A percentile compares a stretch with the other conserved stretches of the same genome.
These are phyloP conservation scores for Brienomyrus brachyistius DNA, from an alignment of 2,113 vertebrate genomes.

Conservation along the genomic window DNA sequence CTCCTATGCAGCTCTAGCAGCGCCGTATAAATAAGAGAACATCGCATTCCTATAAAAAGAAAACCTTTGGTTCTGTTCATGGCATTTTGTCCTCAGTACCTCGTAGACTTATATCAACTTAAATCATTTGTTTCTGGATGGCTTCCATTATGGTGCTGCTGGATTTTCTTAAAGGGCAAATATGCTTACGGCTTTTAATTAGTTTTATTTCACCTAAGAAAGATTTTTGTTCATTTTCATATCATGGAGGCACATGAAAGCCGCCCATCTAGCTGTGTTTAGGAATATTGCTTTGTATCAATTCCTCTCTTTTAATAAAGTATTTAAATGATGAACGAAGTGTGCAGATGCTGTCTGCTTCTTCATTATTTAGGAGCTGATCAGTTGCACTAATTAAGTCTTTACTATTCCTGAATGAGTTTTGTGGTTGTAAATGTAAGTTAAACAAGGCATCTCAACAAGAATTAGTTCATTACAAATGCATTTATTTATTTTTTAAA, in stretches of 20 bases:
- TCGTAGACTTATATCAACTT: not conserved
- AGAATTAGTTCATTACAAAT: not conserved
- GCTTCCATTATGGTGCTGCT: not conserved
- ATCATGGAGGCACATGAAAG: not conserved
- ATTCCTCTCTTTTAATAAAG: conserved; percentile 1
- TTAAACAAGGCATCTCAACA: not conserved
- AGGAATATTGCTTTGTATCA: not conserved
- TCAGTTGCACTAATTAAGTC: not conserved
- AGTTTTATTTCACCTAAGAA: not conserved
- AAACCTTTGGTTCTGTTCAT: not conserved
- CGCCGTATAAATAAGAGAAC: not conserved
- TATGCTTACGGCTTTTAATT: not conserved
- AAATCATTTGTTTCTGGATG: not conserved
- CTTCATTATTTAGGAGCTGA: not conserved
- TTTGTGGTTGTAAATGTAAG: not conserved
- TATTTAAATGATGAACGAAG: not conserved
- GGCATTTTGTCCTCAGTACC: not conserved
- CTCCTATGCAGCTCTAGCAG: not conserved
- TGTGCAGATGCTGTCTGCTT: not conserved
- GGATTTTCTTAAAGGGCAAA: not conserved
- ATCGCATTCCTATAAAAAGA: not conserved
- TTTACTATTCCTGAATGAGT: not conserved
- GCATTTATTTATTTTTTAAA: not conserved
- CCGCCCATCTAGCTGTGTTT: not conserved
- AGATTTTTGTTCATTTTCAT: not conserved